Base-by-base conservation (phyloP, 2,113 vertebrate genomes). In the Semnornis frantzii region DNA sequence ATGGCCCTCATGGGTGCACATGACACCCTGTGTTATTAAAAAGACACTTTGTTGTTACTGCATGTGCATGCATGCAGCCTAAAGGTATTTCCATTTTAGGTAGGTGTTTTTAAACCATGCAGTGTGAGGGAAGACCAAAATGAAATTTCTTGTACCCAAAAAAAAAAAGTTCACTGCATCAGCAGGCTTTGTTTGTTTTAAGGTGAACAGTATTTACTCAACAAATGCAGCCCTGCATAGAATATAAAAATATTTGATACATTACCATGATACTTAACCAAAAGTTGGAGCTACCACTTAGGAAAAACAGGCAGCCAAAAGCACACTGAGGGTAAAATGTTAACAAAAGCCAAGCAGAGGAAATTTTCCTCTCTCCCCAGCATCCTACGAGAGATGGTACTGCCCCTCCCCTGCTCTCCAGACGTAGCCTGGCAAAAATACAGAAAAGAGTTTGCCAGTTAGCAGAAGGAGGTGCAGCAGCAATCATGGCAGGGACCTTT, bases 401-500 rank as follows among this genome's bases (percentile, higher is more conserved):
- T 55, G 30, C 15, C 17, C 5, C 9, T 75, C 55, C 57, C 31
- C 59, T 34, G 8, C 37, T 58, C 59, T 66, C 33, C 64, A 69
- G 31, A 69, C 0, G 0, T 23, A 23, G 8, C 84, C 64, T 85
- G 75, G 66, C 70, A 76, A 59, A 87, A 84, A 28, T 25, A 58
- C 33, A 87, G 63, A 65, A 48, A 64, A 50, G 25, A 48, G 23
- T 74, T 90, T 84, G 17, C 63, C 39, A 79, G 48, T 69, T 63
- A 89, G 84, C 82, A 91, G 58, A 30, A 87, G 63, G 37, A 90
- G 23, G 17, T 44, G 46, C 28, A 16, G 74, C 62, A 86, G 74
- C 74, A 91, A 48, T 50, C 23, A 21, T 4, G 30, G 31, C 62
- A 92, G 54, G 33, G 84, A 92, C 87, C 86, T 94, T 94, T 95